Conservation (phyloP, 2,888 invertebrate genomes). For the Cancer borealis region DNA sequence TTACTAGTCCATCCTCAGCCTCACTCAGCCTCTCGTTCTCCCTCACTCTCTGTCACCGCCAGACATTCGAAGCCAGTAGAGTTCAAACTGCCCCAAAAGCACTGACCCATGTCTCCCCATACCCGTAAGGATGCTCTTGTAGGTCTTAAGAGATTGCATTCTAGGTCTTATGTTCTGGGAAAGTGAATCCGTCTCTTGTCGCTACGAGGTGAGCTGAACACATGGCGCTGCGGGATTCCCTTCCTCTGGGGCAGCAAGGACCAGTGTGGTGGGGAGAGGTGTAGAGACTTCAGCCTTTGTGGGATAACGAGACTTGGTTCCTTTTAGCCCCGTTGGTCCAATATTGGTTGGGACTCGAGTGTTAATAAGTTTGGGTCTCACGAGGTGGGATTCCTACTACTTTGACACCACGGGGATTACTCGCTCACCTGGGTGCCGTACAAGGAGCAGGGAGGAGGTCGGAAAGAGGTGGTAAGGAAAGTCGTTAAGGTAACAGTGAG, state of each 20-base stretch:
- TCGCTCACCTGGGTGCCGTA: neutral
- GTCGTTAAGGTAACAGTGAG: neutral
- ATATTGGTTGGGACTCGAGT: slow-evolving; percentile 8
- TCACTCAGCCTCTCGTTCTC: neutral
- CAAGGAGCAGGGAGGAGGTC: neutral
- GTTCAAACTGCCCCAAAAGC: neutral
- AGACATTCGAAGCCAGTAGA: neutral
- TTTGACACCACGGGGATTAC: slow-evolving; percentile 18
- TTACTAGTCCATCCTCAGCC: neutral
- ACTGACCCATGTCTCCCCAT: neutral
- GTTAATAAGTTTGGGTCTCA: slow-evolving; percentile 28
- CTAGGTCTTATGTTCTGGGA: neutral
- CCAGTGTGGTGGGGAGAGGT: neutral
- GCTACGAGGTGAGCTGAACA: neutral
- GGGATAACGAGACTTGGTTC: neutral
- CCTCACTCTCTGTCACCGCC: neutral
- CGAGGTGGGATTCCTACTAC: slow-evolving; percentile 10
- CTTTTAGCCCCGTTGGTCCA: neutral
- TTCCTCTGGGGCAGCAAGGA: neutral
- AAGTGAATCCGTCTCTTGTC: neutral
- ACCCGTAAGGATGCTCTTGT: neutral
- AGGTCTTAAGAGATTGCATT: neutral
- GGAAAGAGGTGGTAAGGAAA: neutral
- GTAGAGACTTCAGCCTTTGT: neutral
- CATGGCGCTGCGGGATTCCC: neutral